A percentile compares a stretch with the other conserved stretches of the same genome.
These are phyloP conservation scores for Penelope pileata DNA, from an alignment of 2,113 vertebrate species.

Conservation along the genomic window DNA sequence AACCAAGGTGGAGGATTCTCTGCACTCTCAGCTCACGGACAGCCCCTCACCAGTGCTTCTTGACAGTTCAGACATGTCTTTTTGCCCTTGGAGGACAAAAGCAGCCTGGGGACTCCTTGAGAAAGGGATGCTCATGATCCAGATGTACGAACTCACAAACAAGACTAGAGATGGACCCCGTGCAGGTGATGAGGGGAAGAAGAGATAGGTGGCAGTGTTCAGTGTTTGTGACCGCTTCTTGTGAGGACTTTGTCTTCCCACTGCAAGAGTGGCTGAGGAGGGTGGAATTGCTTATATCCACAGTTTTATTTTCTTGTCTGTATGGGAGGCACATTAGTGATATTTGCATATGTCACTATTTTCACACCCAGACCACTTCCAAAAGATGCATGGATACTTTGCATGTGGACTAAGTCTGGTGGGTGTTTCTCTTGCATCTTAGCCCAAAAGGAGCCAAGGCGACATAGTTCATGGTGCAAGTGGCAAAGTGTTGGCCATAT, in stretches of 20 bases:
- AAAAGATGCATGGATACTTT: not conserved
- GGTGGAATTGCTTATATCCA: not conserved
- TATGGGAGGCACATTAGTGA: not conserved
- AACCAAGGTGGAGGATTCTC: not conserved
- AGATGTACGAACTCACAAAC: not conserved
- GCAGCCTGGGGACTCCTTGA: not conserved
- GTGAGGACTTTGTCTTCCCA: not conserved
- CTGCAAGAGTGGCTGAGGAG: not conserved
- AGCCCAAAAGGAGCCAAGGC: not conserved
- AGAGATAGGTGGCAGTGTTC: not conserved
- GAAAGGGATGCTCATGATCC: not conserved
- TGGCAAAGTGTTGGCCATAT: too few species aligned
- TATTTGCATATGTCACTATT: not conserved
- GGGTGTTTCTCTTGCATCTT: not conserved
- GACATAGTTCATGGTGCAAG: rapidly evolving
- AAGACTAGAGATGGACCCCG: not conserved
- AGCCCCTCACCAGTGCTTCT: not conserved
- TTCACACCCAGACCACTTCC: not conserved
- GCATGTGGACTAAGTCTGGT: not conserved
- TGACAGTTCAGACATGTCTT: not conserved
- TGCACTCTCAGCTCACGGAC: not conserved
- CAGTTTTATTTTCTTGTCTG: not conserved
- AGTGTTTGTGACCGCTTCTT: not conserved
- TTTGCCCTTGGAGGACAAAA: not conserved
- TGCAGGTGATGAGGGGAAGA: not conserved